Evolutionary conservation across 2,113 vertebrate genomes (phyloP).

Genomic region (Neotoma lepida): DNA sequence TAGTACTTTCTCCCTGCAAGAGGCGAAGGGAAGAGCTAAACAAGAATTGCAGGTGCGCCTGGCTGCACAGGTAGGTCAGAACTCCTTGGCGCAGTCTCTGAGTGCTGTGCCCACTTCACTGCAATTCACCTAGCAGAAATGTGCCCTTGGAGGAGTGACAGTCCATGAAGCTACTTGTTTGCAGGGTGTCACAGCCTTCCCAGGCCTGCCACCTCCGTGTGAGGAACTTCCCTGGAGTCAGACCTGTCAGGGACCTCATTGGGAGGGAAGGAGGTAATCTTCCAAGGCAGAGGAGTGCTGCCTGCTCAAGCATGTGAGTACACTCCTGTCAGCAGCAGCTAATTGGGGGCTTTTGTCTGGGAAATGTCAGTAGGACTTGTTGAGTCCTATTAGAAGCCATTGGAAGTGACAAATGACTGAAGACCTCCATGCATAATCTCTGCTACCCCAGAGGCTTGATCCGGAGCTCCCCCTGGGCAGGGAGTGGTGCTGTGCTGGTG

Average conservation of each 20-base stretch:
- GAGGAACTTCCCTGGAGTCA: neutral
- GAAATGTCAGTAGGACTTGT: constrained; percentile 63
- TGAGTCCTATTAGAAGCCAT: constrained; percentile 67
- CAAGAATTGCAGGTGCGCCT: neutral
- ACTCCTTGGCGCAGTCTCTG: neutral
- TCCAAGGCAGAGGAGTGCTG: neutral
- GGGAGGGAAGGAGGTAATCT: neutral
- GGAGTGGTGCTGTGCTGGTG: neutral
- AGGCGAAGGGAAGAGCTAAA: neutral
- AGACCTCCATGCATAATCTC: neutral
- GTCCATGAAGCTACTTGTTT: neutral
- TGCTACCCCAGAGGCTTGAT: constrained; percentile 55
- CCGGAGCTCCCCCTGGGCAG: constrained; percentile 39
- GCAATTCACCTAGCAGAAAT: neutral
- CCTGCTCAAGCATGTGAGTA: constrained; percentile 59
- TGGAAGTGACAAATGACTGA: constrained; percentile 57
- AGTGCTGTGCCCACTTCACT: neutral
- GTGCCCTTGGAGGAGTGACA: neutral
- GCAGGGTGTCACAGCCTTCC: neutral
- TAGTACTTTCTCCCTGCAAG: neutral
- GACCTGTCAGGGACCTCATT: neutral
- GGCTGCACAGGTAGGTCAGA: neutral
- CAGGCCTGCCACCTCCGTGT: neutral
- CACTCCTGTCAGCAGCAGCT: constrained; percentile 41
- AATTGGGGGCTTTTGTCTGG: constrained; percentile 74